Percentiles rank a stretch among this genome's conserved stretches.
Conservation (phyloP, 2,113 vertebrate genomes). For the Ictalurus furcatus region DNA sequence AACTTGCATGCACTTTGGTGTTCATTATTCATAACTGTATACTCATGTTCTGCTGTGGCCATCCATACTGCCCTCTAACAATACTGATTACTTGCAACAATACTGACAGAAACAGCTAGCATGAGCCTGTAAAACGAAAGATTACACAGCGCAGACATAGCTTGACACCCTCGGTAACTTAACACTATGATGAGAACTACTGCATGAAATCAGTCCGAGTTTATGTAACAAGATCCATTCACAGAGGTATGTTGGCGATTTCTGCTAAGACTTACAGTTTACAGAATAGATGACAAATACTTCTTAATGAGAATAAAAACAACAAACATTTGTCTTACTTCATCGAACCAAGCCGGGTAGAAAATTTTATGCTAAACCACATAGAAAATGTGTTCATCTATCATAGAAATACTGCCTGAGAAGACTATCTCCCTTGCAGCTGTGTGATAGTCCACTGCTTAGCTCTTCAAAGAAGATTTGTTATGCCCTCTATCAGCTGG, state of each 20-base stretch:
- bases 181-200: conserved; percentile 40
- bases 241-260: conserved; percentile 37
- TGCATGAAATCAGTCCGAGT: conserved; percentile 48
- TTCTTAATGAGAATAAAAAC: conserved; percentile 19
- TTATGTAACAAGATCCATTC: conserved; percentile 47
- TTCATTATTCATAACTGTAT: neutral
- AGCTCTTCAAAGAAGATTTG: conserved; percentile 71
- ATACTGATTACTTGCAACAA: neutral
- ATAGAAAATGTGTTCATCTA: conserved; percentile 26
- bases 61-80: neutral
- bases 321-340: neutral
- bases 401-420: conserved; percentile 47
- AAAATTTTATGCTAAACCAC: conserved; percentile 19
- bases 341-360: neutral
- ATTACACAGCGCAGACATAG: conserved; percentile 36
- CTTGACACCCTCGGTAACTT: conserved; percentile 43
- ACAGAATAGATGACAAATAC: conserved; percentile 1
- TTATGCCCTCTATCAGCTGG: conserved; percentile 70
- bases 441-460: conserved; percentile 49
- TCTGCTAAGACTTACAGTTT: conserved; percentile 40
- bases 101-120: conserved; percentile 18
- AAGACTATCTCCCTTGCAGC: conserved; percentile 58
- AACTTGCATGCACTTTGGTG: neutral
- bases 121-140: conserved; percentile 15
- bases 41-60: neutral